Percentiles rank a stretch among this genome's conserved stretches.
phyloP scores from a whole-genome alignment of 2,113 vertebrate species.

The Calonectris borealis region DNA sequence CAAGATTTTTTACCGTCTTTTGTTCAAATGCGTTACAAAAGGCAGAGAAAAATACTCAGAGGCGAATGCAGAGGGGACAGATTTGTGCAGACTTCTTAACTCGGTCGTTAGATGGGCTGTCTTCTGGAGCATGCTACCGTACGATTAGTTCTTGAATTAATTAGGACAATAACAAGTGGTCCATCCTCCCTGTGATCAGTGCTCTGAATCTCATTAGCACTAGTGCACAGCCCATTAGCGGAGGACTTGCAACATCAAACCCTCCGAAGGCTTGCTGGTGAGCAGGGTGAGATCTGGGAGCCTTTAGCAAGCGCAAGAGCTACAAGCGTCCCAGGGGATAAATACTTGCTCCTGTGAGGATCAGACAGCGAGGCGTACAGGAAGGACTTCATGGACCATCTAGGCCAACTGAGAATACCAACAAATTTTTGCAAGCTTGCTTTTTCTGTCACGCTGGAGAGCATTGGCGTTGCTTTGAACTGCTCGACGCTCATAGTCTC shows the following conservation, averaged over 20 bases:
- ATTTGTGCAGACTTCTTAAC: neutral
- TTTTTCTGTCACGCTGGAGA: neutral
- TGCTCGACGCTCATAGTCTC: neutral
- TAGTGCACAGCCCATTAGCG: neutral
- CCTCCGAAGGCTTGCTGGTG: neutral
- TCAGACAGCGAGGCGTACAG: rapidly evolving
- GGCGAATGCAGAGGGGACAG: neutral
- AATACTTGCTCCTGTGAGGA: neutral
- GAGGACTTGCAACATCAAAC: neutral
- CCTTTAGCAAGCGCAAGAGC: neutral
- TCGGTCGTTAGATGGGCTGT: neutral
- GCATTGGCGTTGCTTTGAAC: neutral
- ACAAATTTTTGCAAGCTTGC: neutral
- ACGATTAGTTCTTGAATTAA: constrained; percentile 48
- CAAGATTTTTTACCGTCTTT: constrained; percentile 5
- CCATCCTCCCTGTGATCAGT: neutral
- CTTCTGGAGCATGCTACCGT: neutral
- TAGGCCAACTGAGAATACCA: neutral
- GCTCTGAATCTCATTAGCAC: constrained; percentile 26
- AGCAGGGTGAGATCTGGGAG: neutral
- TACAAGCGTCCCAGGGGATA: neutral
- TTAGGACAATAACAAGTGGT: constrained; percentile 34
- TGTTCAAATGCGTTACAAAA: neutral
- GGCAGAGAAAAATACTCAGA: neutral
- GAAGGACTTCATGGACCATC: neutral